Evolutionary conservation across 1,140 invertebrate species (phyloP).

Genomic region (Coboldia fuscipes): DNA sequence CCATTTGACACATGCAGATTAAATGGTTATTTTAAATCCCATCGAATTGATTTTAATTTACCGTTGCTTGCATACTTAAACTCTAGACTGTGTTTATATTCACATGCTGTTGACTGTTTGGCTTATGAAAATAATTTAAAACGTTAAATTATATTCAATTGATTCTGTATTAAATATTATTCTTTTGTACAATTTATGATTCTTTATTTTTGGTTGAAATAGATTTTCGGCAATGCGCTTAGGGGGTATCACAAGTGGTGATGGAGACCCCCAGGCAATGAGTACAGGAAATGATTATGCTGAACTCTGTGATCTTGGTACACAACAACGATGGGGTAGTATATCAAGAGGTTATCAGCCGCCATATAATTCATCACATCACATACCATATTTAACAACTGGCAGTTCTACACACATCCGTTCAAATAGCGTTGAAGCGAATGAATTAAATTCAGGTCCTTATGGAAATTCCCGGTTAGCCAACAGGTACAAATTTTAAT

Average conservation of each 20-base stretch:
- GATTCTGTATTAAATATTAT: background rate
- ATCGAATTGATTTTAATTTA: slow-evolving; percentile 1
- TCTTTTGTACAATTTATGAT: background rate
- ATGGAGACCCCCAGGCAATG: slow-evolving; percentile 22
- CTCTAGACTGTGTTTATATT: too few relatives aligned
- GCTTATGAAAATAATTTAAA: too few relatives aligned
- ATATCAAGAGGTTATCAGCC: slow-evolving; percentile 16
- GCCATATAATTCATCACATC: slow-evolving; percentile 8
- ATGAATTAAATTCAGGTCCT: slow-evolving; percentile 10
- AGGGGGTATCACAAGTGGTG: slow-evolving; percentile 14
- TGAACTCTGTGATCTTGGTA: slow-evolving; percentile 23
- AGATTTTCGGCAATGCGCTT: slow-evolving; percentile 20
- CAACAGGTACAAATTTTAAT: background rate
- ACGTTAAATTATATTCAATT: too few relatives aligned
- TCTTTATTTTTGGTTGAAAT: too few relatives aligned
- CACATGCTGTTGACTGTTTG: too few relatives aligned
- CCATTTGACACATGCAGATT: too few relatives aligned
- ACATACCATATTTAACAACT: background rate
- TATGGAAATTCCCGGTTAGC: background rate
- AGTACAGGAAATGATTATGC: slow-evolving; percentile 23
- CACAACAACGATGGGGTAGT: slow-evolving; percentile 18
- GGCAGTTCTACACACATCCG: slow-evolving; percentile 11
- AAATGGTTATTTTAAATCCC: slow-evolving; percentile 6
- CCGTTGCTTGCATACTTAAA: slow-evolving; percentile 10
- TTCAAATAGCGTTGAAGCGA: slow-evolving; percentile 20